Conservation (phyloP, 2,797 vertebrate species). For the Hipposideros larvatus region DNA sequence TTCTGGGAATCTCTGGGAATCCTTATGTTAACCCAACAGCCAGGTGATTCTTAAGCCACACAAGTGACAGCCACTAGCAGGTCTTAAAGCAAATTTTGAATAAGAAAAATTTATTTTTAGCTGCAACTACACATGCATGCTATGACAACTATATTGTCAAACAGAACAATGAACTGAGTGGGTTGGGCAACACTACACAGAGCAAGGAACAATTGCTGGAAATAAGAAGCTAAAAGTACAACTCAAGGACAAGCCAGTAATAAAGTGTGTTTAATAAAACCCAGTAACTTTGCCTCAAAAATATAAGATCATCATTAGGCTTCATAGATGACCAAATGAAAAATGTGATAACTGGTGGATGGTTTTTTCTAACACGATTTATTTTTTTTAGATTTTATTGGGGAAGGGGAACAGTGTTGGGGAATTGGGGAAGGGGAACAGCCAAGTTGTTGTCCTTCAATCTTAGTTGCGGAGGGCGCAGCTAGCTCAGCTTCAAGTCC, state of each 20-base stretch:
- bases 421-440: too few species aligned
- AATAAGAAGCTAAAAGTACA: constrained; percentile 20
- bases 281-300: background rate
- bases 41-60: constrained; percentile 26
- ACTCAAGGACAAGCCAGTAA: constrained; percentile 40
- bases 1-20: background rate
- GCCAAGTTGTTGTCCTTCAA: too few species aligned
- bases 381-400: background rate
- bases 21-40: background rate
- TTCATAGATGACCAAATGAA: constrained; percentile 53
- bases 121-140: background rate
- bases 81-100: constrained; percentile 38
- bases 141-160: background rate
- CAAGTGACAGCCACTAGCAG: background rate
- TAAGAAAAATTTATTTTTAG: constrained; percentile 35
- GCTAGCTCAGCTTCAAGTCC: too few species aligned
- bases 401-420: too few species aligned
- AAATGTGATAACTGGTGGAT: background rate
- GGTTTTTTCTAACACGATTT: background rate
- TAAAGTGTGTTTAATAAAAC: constrained; percentile 36
- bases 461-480: too few species aligned
- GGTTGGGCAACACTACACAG: background rate
- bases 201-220: background rate
- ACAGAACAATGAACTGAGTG: background rate
- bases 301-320: background rate